Evolutionary conservation across 2,888 invertebrate species (phyloP), one percentile per base, ranked within the genome.

Genomic region (Alviniconcha strummeri): DNA sequence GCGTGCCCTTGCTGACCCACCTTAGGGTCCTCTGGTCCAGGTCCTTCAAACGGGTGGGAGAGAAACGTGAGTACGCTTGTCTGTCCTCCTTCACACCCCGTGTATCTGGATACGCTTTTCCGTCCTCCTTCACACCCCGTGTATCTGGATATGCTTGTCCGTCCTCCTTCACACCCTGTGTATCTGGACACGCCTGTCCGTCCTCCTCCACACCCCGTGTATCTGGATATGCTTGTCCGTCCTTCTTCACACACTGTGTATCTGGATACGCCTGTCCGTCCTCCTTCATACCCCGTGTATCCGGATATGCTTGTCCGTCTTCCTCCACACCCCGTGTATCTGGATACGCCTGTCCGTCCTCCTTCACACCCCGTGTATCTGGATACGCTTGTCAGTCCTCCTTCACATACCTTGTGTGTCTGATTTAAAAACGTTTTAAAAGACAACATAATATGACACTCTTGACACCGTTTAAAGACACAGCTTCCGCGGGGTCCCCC

Each of bases 11-110:
- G 6, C 75, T 85, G 36, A 54, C 57, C 80, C 64, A 80, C 15
- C 84, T 85, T 4, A 55, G 84, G 19, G 74, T 69, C 36, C 75
- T 80, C 55, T 85, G 85, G 85, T 80, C 84, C 4, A n/a, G 82
- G n/a, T 84, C 85, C 6, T 85, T 85, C 76, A 83, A 83, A 19
- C 75, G 83, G 9, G 75, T 85, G 7, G 85, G 85, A 19, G 85
- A 82, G 8, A 81, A 82, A 8, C 80, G 85, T 85, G 56, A 83
- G 85, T 83, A 80, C 69, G 6, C 64, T 64, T 64, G 11, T 64
- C 15, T 4, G 9, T 3, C 64, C 15, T 64, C 64, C 15, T 64
- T 15, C 15, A 13, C 64, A 13, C 15, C 64, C 15, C 15, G 11
- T 64, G 9, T 15, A 13, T 64, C 64, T 64, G 9, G 11, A 13